phyloP scores from a whole-genome alignment of 2,113 vertebrate genomes.

The Lampris incognitus region DNA sequence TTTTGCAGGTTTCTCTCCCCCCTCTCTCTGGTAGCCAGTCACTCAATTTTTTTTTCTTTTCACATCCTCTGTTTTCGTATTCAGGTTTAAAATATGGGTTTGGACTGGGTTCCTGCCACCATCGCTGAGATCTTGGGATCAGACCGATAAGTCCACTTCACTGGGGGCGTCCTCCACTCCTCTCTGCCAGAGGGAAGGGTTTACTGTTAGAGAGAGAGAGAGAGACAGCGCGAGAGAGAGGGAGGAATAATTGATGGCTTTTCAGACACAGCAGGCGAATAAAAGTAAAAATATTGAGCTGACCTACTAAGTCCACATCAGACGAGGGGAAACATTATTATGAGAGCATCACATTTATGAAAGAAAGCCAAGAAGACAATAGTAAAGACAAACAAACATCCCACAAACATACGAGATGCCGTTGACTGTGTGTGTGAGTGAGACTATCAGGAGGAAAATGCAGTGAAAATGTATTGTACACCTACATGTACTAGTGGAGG shows the following conservation, averaged over 20 bases:
- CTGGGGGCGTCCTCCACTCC: conserved; percentile 42
- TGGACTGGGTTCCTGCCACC: conserved; percentile 56
- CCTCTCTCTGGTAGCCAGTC: conserved; percentile 33
- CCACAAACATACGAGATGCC: conserved; percentile 6
- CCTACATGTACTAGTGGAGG: background rate
- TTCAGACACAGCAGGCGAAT: background rate
- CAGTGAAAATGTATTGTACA: background rate
- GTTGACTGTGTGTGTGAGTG: background rate
- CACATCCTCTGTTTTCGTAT: conserved; percentile 45
- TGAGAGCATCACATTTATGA: conserved; percentile 1
- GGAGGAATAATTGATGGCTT: conserved; percentile 3
- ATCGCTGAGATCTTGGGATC: conserved; percentile 56
- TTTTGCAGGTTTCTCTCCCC: conserved; percentile 10
- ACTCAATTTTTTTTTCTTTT: conserved; percentile 21
- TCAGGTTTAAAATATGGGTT: conserved; percentile 59
- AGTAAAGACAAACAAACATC: background rate
- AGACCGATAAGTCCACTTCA: conserved; percentile 53
- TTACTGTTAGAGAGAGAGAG: conserved; percentile 67
- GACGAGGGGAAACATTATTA: background rate
- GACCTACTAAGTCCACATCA: background rate
- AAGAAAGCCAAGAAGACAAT: background rate
- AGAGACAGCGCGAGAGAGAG: conserved; percentile 17
- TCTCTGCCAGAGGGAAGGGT: conserved; percentile 54
- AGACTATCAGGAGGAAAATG: background rate
- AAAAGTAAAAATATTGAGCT: conserved; percentile 16